Conservation (phyloP, 2,888 invertebrate species). For the Luperina testacea region DNA sequence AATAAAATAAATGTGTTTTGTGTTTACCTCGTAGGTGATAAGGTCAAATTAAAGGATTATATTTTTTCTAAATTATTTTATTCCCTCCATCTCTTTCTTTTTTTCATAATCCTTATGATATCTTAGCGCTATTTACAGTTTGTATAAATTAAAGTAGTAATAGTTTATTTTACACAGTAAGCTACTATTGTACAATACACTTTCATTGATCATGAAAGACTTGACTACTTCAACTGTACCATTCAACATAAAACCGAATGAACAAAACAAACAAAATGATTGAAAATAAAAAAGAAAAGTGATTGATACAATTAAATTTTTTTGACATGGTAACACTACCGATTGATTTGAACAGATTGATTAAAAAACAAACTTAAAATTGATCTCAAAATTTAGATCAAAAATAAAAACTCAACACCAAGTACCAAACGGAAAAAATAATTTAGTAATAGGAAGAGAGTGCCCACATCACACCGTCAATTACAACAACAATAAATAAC, state of each 20-base stretch:
- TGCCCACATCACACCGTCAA: constrained; percentile 77
- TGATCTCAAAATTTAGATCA: constrained; percentile 79
- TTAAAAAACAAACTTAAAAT: constrained; percentile 72
- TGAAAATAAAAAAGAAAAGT: constrained; percentile 67
- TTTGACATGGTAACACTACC: constrained; percentile 79
- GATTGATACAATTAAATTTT: constrained; percentile 73
- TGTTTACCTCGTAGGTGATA: constrained; percentile 6
- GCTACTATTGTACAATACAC: constrained; percentile 88
- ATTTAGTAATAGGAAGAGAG: constrained; percentile 83
- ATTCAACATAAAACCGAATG: constrained; percentile 65
- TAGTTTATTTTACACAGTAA: constrained; percentile 86
- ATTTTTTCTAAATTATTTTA: constrained; percentile 84
- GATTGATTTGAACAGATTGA: constrained; percentile 78
- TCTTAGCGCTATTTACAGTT: constrained; percentile 89
- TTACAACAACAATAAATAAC: constrained; percentile 85
- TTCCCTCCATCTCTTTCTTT: constrained; percentile 89
- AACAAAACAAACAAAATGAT: constrained; percentile 67
- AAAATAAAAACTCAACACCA: constrained; percentile 85
- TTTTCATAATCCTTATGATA: constrained; percentile 87
- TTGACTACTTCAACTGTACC: constrained; percentile 80
- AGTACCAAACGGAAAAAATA: constrained; percentile 85
- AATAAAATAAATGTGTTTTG: constrained; percentile 6
- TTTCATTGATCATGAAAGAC: constrained; percentile 83
- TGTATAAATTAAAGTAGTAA: constrained; percentile 89
- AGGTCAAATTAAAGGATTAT: constrained; percentile 75